Conservation (phyloP, 2,888 invertebrate species). For the Shargacucullia verbasci region DNA sequence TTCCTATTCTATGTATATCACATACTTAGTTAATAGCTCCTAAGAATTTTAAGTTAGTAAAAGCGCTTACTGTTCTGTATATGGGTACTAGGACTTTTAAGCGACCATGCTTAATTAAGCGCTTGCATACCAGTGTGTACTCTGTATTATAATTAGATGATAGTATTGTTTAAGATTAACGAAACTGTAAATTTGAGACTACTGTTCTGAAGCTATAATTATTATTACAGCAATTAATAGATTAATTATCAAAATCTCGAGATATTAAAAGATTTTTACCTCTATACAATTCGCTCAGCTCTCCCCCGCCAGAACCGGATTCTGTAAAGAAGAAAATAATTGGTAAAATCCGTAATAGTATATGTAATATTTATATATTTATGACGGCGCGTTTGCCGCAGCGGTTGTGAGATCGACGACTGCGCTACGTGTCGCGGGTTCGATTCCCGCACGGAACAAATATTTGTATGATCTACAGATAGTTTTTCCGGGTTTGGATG, state of each 20-base stretch:
- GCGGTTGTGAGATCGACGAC: too few relatives aligned
- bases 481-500: too few relatives aligned
- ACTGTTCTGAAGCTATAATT: constrained; percentile 14
- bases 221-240: too few relatives aligned
- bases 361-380: too few relatives aligned
- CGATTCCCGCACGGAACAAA: too few relatives aligned
- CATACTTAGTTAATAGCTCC: constrained; percentile 35
- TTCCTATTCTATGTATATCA: constrained; percentile 31
- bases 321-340: constrained; percentile 38
- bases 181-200: constrained; percentile 28
- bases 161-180: constrained; percentile 25
- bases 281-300: constrained; percentile 41
- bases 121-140: constrained; percentile 25
- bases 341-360: background rate
- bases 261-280: constrained; percentile 28
- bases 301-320: constrained; percentile 17
- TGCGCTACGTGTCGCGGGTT: too few relatives aligned
- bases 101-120: constrained; percentile 49
- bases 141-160: constrained; percentile 47
- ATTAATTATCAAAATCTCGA: background rate
- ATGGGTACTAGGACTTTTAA: constrained; percentile 42
- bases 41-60: constrained; percentile 41
- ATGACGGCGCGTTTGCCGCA: too few relatives aligned
- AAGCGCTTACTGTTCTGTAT: constrained; percentile 37
- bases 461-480: too few relatives aligned